Conservation (phyloP, 2,888 invertebrate genomes). For the Colostygia pectinataria region DNA sequence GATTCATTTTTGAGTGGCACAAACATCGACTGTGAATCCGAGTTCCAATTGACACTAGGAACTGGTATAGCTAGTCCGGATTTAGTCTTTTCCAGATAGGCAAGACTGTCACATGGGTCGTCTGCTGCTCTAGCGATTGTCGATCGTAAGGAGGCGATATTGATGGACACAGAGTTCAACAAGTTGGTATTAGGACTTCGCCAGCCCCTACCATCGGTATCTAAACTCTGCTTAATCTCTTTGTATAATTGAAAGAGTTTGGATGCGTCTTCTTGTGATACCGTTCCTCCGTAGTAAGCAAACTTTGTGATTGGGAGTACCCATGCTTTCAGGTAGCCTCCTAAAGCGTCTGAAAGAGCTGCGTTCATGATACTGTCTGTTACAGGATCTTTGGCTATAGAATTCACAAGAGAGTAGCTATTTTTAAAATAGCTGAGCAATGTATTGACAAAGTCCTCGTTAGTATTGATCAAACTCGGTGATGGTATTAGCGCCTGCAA, state of each 20-base stretch:
- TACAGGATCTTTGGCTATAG: constrained; percentile 43
- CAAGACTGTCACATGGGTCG: constrained; percentile 55
- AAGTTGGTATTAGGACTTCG: constrained; percentile 48
- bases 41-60: constrained; percentile 83
- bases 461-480: constrained; percentile 41
- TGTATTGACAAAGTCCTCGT: constrained; percentile 48
- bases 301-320: constrained; percentile 83
- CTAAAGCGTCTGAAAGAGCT: constrained; percentile 77
- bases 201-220: constrained; percentile 85
- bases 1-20: constrained; percentile 79
- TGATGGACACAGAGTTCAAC: constrained; percentile 50
- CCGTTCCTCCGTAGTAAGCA: constrained; percentile 84
- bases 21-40: constrained; percentile 81
- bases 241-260: constrained; percentile 81
- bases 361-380: constrained; percentile 50
- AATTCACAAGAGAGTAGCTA: constrained; percentile 50
- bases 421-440: constrained; percentile 56
- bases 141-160: constrained; percentile 39
- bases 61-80: constrained; percentile 69
- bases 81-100: constrained; percentile 56
- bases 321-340: constrained; percentile 84
- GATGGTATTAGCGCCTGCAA: constrained; percentile 61
- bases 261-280: constrained; percentile 79
- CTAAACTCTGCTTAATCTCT: constrained; percentile 80
- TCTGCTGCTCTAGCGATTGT: constrained; percentile 36